Conservation (phyloP, 2,888 invertebrate genomes). For the Lasioglossum morio region DNA sequence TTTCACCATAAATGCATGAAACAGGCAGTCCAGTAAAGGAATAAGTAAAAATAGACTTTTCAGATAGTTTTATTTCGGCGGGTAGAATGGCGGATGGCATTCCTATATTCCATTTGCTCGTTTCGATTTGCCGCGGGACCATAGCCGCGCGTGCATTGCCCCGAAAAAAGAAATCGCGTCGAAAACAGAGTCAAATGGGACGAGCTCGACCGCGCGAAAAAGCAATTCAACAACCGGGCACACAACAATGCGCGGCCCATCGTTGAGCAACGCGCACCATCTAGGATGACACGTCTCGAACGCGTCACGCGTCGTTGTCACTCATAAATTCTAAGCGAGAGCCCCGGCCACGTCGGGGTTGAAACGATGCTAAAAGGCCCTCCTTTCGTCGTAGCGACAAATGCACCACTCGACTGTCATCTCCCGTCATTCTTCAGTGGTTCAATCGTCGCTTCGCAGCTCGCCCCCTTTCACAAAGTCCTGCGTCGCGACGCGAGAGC, state of each 20-base stretch:
- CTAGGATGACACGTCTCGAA: slow-evolving; percentile 42
- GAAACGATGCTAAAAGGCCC: slow-evolving; percentile 61
- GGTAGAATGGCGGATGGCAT: background rate
- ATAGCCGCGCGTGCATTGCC: background rate
- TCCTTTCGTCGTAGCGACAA: slow-evolving; percentile 55
- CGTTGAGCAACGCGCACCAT: slow-evolving; percentile 10
- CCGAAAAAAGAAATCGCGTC: slow-evolving; percentile 5
- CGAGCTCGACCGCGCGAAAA: slow-evolving; percentile 29
- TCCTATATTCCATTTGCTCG: background rate
- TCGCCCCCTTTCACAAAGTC: slow-evolving; percentile 50
- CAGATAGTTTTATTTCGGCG: background rate
- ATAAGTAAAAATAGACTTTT: background rate
- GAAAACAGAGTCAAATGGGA: slow-evolving; percentile 20
- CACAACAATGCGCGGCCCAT: slow-evolving; percentile 35
- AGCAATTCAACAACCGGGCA: slow-evolving; percentile 22
- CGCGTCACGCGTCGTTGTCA: slow-evolving; percentile 51
- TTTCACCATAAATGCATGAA: background rate
- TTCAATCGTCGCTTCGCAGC: slow-evolving; percentile 64
- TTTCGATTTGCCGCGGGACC: background rate
- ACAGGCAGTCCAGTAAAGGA: background rate
- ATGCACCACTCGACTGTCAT: slow-evolving; percentile 65
- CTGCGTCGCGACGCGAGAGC: slow-evolving; percentile 24
- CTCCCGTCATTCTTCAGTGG: slow-evolving; percentile 63
- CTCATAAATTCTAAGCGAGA: slow-evolving; percentile 58
- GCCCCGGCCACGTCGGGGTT: slow-evolving; percentile 34